Evolutionary conservation across 2,888 invertebrate genomes (phyloP).

Genomic region (Drosophila aldrichi): DNA sequence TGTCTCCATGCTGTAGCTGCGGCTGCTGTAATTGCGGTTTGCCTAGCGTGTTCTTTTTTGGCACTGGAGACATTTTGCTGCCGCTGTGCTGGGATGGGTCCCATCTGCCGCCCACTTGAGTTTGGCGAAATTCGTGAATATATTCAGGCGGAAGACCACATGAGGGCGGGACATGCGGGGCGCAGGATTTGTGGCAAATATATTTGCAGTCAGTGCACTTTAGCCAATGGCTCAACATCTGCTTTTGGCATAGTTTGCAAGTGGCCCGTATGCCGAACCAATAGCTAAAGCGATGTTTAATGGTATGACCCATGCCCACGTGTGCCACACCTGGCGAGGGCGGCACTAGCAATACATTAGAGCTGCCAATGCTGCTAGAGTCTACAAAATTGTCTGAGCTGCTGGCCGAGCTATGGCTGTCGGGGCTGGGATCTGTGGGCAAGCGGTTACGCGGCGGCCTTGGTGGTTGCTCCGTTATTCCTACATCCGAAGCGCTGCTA

Average conservation of each 20-base stretch:
- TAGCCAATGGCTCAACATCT: conserved; percentile 92
- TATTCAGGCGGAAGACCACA: conserved; percentile 96
- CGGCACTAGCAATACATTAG: conserved; percentile 86
- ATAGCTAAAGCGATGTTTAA: conserved; percentile 95
- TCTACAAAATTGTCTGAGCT: conserved; percentile 83
- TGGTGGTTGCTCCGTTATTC: conserved; percentile 50
- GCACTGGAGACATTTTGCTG: conserved; percentile 84
- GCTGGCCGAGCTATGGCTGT: conserved; percentile 83
- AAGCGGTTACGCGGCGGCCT: conserved; percentile 80
- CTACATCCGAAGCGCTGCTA: conserved; percentile 36
- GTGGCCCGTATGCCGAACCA: conserved; percentile 95
- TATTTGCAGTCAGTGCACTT: conserved; percentile 98
- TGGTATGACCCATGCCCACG: conserved; percentile 94
- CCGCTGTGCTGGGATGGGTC: conserved; percentile 70
- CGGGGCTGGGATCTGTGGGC: conserved; percentile 85
- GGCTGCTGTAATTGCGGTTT: conserved; percentile 71
- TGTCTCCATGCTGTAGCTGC: conserved; percentile 88
- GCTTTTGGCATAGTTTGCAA: conserved; percentile 95
- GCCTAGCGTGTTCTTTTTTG: conserved; percentile 73
- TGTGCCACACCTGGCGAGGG: conserved; percentile 91
- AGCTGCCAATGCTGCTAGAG: conserved; percentile 57
- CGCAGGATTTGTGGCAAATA: conserved; percentile 91
- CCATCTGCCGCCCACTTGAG: conserved; percentile 85
- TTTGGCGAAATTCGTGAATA: conserved; percentile 92
- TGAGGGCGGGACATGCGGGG: conserved; percentile 95